Base-by-base conservation (phyloP, 2,797 vertebrate genomes). In the Catostomus latipinnis region DNA sequence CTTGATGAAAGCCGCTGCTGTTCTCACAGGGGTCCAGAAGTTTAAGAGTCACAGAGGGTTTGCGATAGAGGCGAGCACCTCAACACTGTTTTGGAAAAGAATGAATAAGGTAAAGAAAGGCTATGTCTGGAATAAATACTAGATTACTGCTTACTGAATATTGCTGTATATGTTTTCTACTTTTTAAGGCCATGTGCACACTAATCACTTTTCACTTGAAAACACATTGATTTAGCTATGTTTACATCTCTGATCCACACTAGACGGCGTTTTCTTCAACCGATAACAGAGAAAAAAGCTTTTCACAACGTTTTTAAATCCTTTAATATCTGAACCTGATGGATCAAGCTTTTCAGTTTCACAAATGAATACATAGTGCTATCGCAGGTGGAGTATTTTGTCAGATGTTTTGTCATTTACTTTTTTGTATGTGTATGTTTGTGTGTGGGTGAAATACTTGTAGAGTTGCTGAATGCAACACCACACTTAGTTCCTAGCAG, bases 1-100 rank as follows among this genome's bases (percentile, higher is more conserved):
- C 53, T 16, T 67, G 84, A 90, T 92, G 89, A 92, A 91, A 91
- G 81, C 66, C 81, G 67, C 13, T 11, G 54, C 56, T 74, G 14
- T 67, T 77, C 74, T 83, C 83, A 73, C 65, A 53, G 71, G 63
- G 73, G 73, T 74, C 86, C 86, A 88, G 86, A 86, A 89, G 84
- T 86, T 85, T 77, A 82, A 65, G 81, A 84, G 72, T 49, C 83
- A 80, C 8, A 4, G 45, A 53, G 46, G 10, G 46, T 9, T n/a
- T 72, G 74, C 54, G 43, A 66, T 77, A 14, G 62, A 82, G 74
- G 80, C 18, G 46, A 82, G 18, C 84, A 84, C 78, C 78, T 68
- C 58, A 76, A 78, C 61, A 71, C 67, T 63, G 67, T 78, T 43
- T 50, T 68, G 2, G 9, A 65, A 53, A 14, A 62, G 1, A 22